phyloP scores from a whole-genome alignment of 2,797 vertebrate species.

The Acanthiza pusilla region DNA sequence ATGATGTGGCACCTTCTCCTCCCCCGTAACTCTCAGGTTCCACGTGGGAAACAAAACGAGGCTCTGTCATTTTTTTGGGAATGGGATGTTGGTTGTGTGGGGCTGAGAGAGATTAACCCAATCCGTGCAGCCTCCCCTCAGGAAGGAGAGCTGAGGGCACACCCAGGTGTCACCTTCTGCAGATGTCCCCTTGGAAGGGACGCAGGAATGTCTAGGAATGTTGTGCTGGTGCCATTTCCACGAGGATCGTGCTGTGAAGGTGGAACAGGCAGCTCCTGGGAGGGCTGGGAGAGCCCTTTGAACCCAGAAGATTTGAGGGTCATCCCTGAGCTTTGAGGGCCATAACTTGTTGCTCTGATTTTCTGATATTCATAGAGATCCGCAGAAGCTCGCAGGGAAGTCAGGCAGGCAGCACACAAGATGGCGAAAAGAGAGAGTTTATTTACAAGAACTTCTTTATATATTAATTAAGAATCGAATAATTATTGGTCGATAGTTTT shows the following conservation, averaged over 20 bases:
- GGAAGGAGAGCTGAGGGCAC: not conserved
- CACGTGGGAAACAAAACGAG: accelerated
- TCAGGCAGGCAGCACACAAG: too few relatives aligned
- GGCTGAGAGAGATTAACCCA: not conserved
- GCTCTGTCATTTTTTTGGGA: not conserved
- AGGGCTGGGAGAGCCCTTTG: not conserved
- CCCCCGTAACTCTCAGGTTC: accelerated
- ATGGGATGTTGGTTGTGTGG: not conserved
- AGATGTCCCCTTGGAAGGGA: not conserved
- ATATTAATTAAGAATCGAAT: too few relatives aligned
- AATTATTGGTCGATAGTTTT: too few relatives aligned
- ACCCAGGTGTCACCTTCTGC: not conserved
- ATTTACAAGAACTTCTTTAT: too few relatives aligned
- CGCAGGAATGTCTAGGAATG: not conserved
- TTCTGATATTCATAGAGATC: too few relatives aligned
- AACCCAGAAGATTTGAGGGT: not conserved
- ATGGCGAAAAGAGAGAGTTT: too few relatives aligned
- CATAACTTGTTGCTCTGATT: too few relatives aligned
- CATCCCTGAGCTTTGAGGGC: not conserved
- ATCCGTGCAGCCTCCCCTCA: not conserved
- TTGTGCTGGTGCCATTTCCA: accelerated
- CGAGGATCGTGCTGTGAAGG: accelerated
- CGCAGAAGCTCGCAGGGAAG: too few relatives aligned
- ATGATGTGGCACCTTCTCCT: not conserved
- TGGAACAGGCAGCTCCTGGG: not conserved